Evolutionary conservation across 2,113 vertebrate genomes (phyloP).

Genomic region (Pollimyrus isidori): DNA sequence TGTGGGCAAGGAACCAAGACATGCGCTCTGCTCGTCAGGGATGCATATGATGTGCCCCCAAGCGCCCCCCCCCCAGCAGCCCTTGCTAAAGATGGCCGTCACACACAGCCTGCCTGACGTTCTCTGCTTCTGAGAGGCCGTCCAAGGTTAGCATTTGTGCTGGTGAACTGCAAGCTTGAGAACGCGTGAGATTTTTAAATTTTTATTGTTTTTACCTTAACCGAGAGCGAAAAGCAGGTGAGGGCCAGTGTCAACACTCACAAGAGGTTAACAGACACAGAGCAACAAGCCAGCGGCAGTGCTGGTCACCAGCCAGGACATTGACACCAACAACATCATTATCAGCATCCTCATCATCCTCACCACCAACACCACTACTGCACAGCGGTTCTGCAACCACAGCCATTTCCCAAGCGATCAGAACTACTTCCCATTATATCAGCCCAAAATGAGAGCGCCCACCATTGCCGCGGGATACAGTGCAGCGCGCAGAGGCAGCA

Average conservation of each 20-base stretch:
- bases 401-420: neutral
- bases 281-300: slow-evolving; percentile 49
- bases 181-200: slow-evolving; percentile 12
- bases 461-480: neutral
- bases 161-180: slow-evolving; percentile 30
- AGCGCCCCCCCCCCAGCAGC: neutral
- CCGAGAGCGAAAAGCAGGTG: slow-evolving; percentile 34
- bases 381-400: neutral
- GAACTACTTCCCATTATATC: neutral
- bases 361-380: slow-evolving; percentile 20
- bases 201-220: slow-evolving; percentile 35
- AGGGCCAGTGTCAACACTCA: slow-evolving; percentile 39
- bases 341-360: slow-evolving; percentile 40
- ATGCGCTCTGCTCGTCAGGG: neutral
- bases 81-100: neutral
- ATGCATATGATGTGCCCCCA: neutral
- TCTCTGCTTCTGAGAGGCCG: slow-evolving; percentile 1
- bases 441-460: neutral
- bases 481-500: neutral
- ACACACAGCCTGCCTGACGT: neutral
- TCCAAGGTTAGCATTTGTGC: slow-evolving; percentile 85
- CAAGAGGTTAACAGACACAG: slow-evolving; percentile 31
- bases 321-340: slow-evolving; percentile 25
- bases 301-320: slow-evolving; percentile 45
- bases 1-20: neutral